Base-by-base conservation (phyloP, 2,888 invertebrate species). In the Palloptera scutellata region DNA sequence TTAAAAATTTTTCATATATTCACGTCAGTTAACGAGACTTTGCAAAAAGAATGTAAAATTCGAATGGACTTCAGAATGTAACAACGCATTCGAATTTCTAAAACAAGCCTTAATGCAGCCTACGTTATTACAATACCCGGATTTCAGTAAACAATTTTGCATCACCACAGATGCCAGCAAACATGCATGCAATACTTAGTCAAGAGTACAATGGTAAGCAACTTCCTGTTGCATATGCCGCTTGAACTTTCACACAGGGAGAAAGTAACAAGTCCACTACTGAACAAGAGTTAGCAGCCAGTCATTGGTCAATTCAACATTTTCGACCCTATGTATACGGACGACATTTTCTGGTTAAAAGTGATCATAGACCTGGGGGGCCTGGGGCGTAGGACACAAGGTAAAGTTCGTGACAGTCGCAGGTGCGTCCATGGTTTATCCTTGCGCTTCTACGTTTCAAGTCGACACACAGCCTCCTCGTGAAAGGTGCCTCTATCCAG, bases 161-260 rank as follows among this genome's bases (percentile, higher is more conserved):
- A 17, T 41, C 5, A 59, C 59, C 1, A 59, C 59, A 11, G 59
- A 59, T 43, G 59, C 59, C 6, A 59, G 41, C 15, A 42, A 42
- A 12, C 42, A 42, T 59, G 59, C 59, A 10, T 59, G 59, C 59
- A 59, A 15, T 59, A 2, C 42, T 59, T 12, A 59, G 59, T 42
- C 41, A 59, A 10, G 59, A 59, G 53, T 8, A 20, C 30, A 57
- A 20, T 20, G 20, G 57, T 30, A 5, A 12, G 4, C 30, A 12
- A 40, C 42, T 59, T 15, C 45, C 59, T n/a, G 17, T 59, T 6
- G 42, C 42, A 5, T 43, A 59, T 19, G 59, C 59, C 10, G 41
- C 42, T n/a, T 3, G 8, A 13, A 9, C 59, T 6, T 59, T 59
- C 17, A 59, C 42, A 10, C 19, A 55, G 20, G 55, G 30, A 3